A percentile compares a stretch with the other conserved stretches of the same genome.
Evolutionary conservation across 2,888 invertebrate species (phyloP).

Genomic region (Agriopis marginaria): DNA sequence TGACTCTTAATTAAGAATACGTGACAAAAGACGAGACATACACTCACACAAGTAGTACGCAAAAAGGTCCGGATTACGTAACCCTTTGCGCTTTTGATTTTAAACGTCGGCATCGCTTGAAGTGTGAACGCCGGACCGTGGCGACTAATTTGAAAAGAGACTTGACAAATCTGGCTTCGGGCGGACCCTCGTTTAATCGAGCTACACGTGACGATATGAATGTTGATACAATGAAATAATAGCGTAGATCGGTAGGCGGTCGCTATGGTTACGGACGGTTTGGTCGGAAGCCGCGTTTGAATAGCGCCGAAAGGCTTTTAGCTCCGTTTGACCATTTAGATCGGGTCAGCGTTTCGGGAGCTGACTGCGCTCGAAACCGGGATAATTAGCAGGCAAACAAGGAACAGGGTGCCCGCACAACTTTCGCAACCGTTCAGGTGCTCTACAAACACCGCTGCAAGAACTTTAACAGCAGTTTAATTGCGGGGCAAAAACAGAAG

Average conservation of each 20-base stretch:
- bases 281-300: constrained; percentile 70
- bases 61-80: constrained; percentile 85
- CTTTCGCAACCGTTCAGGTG: constrained; percentile 82
- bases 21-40: constrained; percentile 86
- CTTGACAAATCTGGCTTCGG: constrained; percentile 84
- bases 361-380: constrained; percentile 71
- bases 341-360: constrained; percentile 78
- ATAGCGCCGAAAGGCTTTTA: constrained; percentile 75
- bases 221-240: constrained; percentile 84
- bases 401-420: constrained; percentile 73
- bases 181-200: constrained; percentile 80
- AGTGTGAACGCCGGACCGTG: constrained; percentile 75
- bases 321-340: constrained; percentile 79
- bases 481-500: constrained; percentile 83
- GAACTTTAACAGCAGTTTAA: constrained; percentile 86
- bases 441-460: constrained; percentile 83
- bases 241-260: constrained; percentile 71
- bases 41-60: constrained; percentile 78
- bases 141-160: constrained; percentile 83
- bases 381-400: constrained; percentile 86
- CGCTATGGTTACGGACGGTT: constrained; percentile 77
- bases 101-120: constrained; percentile 81
- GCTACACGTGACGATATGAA: constrained; percentile 81
- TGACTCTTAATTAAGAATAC: constrained; percentile 86
- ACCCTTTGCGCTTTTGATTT: constrained; percentile 86